Base-by-base conservation (phyloP, 2,797 vertebrate species). In the Zonotrichia albicollis region DNA sequence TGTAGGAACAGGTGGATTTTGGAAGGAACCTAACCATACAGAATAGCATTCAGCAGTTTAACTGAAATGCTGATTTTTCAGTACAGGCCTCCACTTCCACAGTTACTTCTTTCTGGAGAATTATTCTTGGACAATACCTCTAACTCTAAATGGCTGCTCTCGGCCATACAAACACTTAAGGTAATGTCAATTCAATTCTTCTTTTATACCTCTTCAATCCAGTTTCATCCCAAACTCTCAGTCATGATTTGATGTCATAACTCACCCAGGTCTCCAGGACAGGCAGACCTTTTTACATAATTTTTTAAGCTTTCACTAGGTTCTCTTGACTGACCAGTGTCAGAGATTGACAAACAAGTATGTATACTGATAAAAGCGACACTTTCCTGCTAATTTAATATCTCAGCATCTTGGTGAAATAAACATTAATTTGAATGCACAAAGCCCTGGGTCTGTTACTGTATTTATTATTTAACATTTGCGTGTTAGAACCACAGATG, bases 391-490 rank as follows among this genome's bases (percentile, higher is more conserved):
- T 78, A 84, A 58, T 46, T 85, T 92, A 54, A 62, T 83, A 74
- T 66, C 46, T 80, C 18, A 43, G 19, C 40, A 76, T 64, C 34
- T 42, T 68, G 40, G 17, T 79, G 67, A 53, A 90, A 91, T 38
- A 89, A 91, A 79, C 10, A 51, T 60, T 27, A 21, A 34, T 83
- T 83, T 70, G 72, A 78, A 55, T 48, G 26, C 36, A 84, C 43
- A 58, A 83, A 87, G 23, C 42, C 22, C 29, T 36, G 32, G 38
- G 71, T 95, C 79, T 89, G 65, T 79, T 87, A 67, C 79, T 70
- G 51, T 89, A 90, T 76, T 96, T 91, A 61, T 93, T 93, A 87
- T 85, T 93, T 81, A 92, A 93, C 55, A 84, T 81, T 93, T 81
- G 32, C 64, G 40, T 68, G 42, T 81, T 86, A 64, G 79, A 94